Conservation (phyloP, 2,113 vertebrate genomes). For the Argyrosomus japonicus region DNA sequence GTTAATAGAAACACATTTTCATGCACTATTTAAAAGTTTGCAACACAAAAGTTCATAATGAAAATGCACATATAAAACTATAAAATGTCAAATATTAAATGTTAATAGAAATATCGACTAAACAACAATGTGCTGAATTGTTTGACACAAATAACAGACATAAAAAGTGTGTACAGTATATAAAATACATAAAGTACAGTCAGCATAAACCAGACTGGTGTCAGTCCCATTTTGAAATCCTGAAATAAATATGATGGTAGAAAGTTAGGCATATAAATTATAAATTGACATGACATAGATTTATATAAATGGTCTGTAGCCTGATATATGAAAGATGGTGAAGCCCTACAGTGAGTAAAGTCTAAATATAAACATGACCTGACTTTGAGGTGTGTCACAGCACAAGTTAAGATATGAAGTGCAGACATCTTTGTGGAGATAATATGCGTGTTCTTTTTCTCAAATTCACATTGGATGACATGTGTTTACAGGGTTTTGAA, state of each 20-base stretch:
- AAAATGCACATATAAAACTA: too few species aligned
- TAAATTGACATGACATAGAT: background rate
- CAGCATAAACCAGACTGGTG: background rate
- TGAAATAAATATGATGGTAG: background rate
- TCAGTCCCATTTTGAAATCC: background rate
- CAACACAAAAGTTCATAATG: too few species aligned
- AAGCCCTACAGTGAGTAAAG: background rate
- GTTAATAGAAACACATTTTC: too few species aligned
- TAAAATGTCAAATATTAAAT: too few species aligned
- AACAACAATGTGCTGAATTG: too few species aligned
- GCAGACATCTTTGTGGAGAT: background rate
- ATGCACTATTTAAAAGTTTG: too few species aligned
- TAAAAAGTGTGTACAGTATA: too few species aligned
- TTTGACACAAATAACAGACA: too few species aligned
- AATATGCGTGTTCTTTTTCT: background rate
- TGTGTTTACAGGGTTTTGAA: background rate
- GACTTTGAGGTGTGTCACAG: background rate
- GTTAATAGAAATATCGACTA: too few species aligned
- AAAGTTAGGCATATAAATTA: background rate
- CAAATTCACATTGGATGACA: too few species aligned
- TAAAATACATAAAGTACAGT: too few species aligned
- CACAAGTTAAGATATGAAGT: background rate
- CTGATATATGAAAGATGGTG: background rate
- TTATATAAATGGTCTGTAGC: background rate
- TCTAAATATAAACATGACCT: background rate